A percentile compares a stretch with the other conserved stretches of the same genome.
Conservation (phyloP, 2,797 vertebrate genomes). For the Neopelma chrysocephalum region DNA sequence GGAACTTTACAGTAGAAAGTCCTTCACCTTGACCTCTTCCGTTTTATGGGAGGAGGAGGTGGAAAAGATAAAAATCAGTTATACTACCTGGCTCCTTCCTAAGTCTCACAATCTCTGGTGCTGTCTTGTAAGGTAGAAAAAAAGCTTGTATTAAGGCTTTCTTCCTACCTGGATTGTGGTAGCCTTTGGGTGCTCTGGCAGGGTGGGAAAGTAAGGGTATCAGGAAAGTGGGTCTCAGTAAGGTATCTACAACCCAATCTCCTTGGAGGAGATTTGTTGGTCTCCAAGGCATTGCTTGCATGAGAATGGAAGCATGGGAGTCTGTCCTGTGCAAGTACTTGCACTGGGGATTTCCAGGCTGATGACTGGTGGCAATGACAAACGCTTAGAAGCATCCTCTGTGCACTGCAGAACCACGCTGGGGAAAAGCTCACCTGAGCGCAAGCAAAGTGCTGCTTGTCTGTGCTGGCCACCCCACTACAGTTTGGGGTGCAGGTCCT, state of each 20-base stretch:
- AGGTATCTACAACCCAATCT: neutral
- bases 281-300: neutral
- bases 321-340: neutral
- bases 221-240: neutral
- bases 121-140: neutral
- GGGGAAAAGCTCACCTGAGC: neutral
- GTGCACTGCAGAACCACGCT: rapidly evolving
- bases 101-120: neutral
- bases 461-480: neutral
- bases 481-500: neutral
- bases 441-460: neutral
- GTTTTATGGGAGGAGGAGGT: neutral
- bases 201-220: neutral
- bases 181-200: neutral
- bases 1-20: neutral
- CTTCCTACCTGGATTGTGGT: neutral
- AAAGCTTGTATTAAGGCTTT: neutral
- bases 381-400: neutral
- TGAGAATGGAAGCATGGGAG: neutral
- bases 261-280: neutral
- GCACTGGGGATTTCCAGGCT: neutral
- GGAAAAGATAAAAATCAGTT: neutral
- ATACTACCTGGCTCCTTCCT: neutral
- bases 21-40: neutral
- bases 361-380: neutral